Conservation (phyloP, 2,113 vertebrate species). For the Phodopus roborovskii region DNA sequence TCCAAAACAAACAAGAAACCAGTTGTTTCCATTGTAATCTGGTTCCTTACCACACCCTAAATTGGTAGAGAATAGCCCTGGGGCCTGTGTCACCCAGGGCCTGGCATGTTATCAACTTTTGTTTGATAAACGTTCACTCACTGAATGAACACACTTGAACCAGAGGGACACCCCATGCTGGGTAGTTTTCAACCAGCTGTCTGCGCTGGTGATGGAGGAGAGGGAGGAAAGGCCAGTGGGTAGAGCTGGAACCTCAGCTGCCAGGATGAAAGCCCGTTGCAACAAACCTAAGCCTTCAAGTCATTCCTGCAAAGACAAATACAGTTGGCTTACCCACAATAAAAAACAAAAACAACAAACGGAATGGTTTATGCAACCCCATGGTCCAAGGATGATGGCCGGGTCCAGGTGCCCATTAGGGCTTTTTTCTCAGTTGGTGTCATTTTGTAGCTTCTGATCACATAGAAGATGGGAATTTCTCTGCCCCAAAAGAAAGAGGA, state of each 20-base stretch:
- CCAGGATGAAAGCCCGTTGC: fast-evolving
- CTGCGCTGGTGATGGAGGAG: not conserved
- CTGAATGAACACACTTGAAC: not conserved
- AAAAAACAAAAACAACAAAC: not conserved
- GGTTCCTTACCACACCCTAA: constrained; percentile 9
- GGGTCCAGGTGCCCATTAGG: not conserved
- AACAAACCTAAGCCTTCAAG: not conserved
- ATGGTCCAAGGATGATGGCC: not conserved
- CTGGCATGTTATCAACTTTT: not conserved
- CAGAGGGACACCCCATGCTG: fast-evolving
- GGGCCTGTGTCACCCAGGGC: not conserved
- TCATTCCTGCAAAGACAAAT: not conserved
- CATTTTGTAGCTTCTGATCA: not conserved
- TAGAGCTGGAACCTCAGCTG: not conserved
- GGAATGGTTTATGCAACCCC: not conserved
- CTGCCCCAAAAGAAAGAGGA: not conserved
- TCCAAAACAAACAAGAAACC: constrained; percentile 38
- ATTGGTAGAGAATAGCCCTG: not conserved
- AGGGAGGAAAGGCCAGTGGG: not conserved
- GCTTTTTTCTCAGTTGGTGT: not conserved
- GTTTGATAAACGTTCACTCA: not conserved
- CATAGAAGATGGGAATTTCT: not conserved
- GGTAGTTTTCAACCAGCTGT: not conserved
- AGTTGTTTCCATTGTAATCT: not conserved
- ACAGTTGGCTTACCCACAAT: not conserved